Base-by-base conservation (phyloP, 2,797 vertebrate genomes). In the Typhlichthys eigenmanni region DNA sequence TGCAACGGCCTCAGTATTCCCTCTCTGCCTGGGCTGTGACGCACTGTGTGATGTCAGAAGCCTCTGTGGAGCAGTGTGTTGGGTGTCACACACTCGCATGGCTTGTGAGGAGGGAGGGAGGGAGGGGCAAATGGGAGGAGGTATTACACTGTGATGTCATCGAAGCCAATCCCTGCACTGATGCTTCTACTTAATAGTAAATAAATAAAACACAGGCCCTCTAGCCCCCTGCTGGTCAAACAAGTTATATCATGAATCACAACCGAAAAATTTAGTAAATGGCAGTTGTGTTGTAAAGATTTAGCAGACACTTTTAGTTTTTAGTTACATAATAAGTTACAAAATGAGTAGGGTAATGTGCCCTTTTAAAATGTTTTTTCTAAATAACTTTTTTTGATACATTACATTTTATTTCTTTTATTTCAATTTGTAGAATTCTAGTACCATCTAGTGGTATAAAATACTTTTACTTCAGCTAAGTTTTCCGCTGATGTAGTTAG, bases 61-160 rank as follows among this genome's bases (percentile, higher is more conserved):
- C 17, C 64, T 56, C 43, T 74, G 68, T 71, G 57, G 64, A 14
- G 81, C 71, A 69, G 75, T 77, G 69, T 57, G 72, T 61, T 24
- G 57, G 57, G 46, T 69, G 52, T 83, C 8, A 38, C 64, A 59
- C 67, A 84, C 86, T 58, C 80, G 78, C 78, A 80, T 48, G 54
- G 75, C 68, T 75, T 48, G 64, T 7, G 49, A 45, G 48, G 68
- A 61, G 67, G 67, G 63, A 60, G 78, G 58, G 47, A 69, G 58
- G 62, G 60, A 60, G 59, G 47, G 16, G 62, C 43, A 55, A 64
- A 69, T 16, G 66, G 75, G 73, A 79, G 71, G 66, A 81, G 80
- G 75, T 62, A 81, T 80, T 64, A 62, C 24, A 2, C 74, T 82
- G 86, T 89, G 89, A 91, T 87, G 84, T 81, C 78, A 86, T 77